Percentiles rank a stretch among this genome's conserved stretches.
Conservation (phyloP, 2,113 vertebrate species). For the Notothenia rossii region DNA sequence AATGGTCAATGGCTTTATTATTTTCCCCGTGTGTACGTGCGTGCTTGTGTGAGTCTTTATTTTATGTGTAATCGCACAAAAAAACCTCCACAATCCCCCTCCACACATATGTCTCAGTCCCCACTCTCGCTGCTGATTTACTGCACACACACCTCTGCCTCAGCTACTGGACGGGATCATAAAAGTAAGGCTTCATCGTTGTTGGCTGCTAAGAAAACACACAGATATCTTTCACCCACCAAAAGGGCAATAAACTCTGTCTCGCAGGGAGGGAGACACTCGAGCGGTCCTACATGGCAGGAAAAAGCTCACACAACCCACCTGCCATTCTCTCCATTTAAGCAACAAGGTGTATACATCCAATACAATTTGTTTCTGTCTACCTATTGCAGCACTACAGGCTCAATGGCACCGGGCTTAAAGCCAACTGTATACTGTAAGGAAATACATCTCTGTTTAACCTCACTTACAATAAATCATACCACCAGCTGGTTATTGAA, state of each 20-base stretch:
- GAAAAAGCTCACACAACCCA: constrained; percentile 26
- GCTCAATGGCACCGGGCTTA: constrained; percentile 36
- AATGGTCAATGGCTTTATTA: constrained; percentile 55
- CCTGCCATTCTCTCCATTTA: constrained; percentile 33
- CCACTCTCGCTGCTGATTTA: constrained; percentile 56
- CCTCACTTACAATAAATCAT: constrained; percentile 55
- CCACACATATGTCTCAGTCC: constrained; percentile 35
- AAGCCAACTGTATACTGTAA: constrained; percentile 41
- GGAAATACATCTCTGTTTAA: constrained; percentile 38
- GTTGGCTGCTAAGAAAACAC: constrained; percentile 59
- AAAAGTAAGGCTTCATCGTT: constrained; percentile 63
- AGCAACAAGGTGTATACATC: constrained; percentile 25
- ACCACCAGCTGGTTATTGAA: constrained; percentile 52
- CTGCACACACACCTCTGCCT: constrained; percentile 14
- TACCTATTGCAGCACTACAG: constrained; percentile 27
- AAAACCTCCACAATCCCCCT: constrained; percentile 15
- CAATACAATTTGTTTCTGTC: constrained; percentile 34
- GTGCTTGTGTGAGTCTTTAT: neutral
- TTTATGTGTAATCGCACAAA: constrained; percentile 13
- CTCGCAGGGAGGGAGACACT: constrained; percentile 55
- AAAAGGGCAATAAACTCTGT: constrained; percentile 68
- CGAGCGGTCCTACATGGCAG: constrained; percentile 28
- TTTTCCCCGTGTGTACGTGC: constrained; percentile 1
- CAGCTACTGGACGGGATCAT: constrained; percentile 54
- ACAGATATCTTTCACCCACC: constrained; percentile 68